Evolutionary conservation across 2,113 vertebrate genomes (phyloP).

Genomic region (Pelobates fuscus): DNA sequence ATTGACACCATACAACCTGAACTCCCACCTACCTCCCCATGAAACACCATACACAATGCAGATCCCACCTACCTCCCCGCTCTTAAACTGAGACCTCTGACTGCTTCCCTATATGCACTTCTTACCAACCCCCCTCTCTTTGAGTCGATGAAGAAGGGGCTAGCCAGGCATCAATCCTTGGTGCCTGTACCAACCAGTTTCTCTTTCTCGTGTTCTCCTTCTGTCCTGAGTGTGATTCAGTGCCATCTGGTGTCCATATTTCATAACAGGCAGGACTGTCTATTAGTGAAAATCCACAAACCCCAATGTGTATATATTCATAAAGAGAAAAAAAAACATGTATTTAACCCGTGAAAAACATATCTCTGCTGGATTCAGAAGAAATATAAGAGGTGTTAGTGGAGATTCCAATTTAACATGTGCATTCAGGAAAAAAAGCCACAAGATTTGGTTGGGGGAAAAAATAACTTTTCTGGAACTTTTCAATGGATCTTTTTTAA

Average conservation of each 20-base stretch:
- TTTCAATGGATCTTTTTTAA: constrained; percentile 42
- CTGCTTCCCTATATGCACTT: constrained; percentile 9
- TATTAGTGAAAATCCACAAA: background rate
- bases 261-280: constrained; percentile 5
- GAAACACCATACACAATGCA: background rate
- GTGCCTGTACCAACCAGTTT: background rate
- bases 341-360: background rate
- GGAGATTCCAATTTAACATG: background rate
- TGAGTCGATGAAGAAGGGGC: constrained; percentile 5
- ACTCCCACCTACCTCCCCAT: constrained; percentile 35
- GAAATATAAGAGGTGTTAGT: background rate
- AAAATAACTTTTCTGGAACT: constrained; percentile 19
- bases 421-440: constrained; percentile 44
- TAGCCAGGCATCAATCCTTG: background rate
- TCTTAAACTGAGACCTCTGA: constrained; percentile 1
- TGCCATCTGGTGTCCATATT: background rate
- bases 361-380: background rate
- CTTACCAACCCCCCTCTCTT: background rate
- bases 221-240: background rate
- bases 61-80: constrained; percentile 22
- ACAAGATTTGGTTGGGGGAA: constrained; percentile 35
- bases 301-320: constrained; percentile 17
- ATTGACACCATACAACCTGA: constrained; percentile 4
- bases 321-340: background rate
- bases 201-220: background rate